Evolutionary conservation across 2,888 invertebrate species (phyloP).

Genomic region (Tortricodes alternella): DNA sequence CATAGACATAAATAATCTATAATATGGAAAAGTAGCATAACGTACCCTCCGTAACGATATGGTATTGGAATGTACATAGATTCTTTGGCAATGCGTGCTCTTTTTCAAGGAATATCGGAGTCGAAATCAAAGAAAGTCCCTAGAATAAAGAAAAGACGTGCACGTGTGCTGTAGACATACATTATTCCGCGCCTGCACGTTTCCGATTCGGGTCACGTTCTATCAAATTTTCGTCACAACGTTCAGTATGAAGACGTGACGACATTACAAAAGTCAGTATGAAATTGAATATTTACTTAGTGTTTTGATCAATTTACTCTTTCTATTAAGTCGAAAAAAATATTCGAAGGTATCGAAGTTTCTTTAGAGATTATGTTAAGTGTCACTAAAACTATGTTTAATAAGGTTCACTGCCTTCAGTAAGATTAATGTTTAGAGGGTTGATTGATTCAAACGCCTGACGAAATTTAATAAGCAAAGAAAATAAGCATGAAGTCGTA

Average conservation of each 20-base stretch:
- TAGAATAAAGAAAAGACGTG: slow-evolving; percentile 12
- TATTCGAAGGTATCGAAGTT: too few species aligned
- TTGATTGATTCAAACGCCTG: neutral
- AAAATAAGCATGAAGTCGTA: neutral
- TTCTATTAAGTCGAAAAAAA: neutral
- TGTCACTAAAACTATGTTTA: too few species aligned
- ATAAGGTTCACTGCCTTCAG: too few species aligned
- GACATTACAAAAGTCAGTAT: slow-evolving; percentile 26
- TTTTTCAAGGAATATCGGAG: neutral
- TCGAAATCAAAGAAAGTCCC: slow-evolving; percentile 14
- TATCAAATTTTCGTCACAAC: slow-evolving; percentile 36
- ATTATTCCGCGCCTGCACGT: neutral
- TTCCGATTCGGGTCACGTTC: slow-evolving; percentile 32
- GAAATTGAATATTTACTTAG: slow-evolving; percentile 30
- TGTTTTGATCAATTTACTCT: slow-evolving; percentile 4
- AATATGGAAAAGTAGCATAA: neutral
- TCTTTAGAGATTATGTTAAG: too few species aligned
- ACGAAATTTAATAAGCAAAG: neutral
- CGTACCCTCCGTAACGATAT: neutral
- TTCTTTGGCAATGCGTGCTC: neutral
- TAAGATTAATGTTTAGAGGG: neutral
- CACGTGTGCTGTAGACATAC: slow-evolving; percentile 10
- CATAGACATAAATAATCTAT: slow-evolving; percentile 3
- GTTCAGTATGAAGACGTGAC: slow-evolving; percentile 35
- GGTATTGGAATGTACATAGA: neutral